Evolutionary conservation across 1,140 invertebrate genomes (phyloP).

Genomic region (Hermatobates lingyangjiaoensis): DNA sequence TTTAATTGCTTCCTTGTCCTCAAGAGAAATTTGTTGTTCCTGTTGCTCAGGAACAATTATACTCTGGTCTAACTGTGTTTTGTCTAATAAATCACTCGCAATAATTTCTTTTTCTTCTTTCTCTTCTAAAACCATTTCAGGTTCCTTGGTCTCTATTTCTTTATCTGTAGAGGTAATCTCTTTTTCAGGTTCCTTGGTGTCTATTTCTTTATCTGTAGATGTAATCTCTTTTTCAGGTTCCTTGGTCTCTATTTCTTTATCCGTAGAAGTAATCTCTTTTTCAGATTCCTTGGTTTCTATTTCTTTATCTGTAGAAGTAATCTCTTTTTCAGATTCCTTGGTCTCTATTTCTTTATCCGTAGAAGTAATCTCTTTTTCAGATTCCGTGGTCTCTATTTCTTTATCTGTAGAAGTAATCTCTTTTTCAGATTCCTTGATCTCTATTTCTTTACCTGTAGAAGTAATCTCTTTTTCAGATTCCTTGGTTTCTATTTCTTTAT

Average conservation of each 20-base stretch:
- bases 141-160: not conserved
- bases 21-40: too few species aligned
- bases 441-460: not conserved
- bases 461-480: not conserved
- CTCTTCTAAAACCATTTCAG: not conserved
- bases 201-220: conserved; percentile 23
- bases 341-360: conserved; percentile 14
- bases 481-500: not conserved
- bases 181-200: not conserved
- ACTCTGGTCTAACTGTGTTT: too few species aligned
- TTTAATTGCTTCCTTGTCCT: not conserved
- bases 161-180: conserved; percentile 1
- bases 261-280: conserved; percentile 20
- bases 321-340: conserved; percentile 16
- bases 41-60: too few species aligned
- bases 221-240: conserved; percentile 19
- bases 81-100: too few species aligned
- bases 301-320: conserved; percentile 17
- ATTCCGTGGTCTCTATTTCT: not conserved
- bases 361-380: too few species aligned
- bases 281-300: conserved; percentile 11
- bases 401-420: not conserved
- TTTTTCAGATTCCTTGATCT: not conserved
- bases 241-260: conserved; percentile 18
- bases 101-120: not conserved